Percentiles rank a stretch among this genome's conserved stretches.
These are phyloP conservation scores for Limnephilus marmoratus DNA, from an alignment of 2,888 invertebrate species.

Conservation along the genomic window DNA sequence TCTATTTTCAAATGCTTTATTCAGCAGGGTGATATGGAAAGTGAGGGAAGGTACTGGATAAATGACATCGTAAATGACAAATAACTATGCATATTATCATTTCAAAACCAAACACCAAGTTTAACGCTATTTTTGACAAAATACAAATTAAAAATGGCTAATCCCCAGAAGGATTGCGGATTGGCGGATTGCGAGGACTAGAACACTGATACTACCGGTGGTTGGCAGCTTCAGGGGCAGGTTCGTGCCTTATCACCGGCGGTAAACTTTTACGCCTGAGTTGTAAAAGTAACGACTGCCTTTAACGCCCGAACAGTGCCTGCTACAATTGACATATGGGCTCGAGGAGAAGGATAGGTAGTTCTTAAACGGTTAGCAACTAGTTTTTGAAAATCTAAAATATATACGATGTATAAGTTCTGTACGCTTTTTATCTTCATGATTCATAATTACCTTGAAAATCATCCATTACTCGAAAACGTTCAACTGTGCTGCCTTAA, in stretches of 20 bases:
- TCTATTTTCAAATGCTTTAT: too few species aligned
- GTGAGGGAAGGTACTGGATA: too few species aligned
- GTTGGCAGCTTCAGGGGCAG: background rate
- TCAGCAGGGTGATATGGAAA: too few species aligned
- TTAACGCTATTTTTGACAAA: too few species aligned
- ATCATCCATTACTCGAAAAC: too few species aligned
- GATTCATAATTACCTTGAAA: background rate
- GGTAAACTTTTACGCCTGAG: conserved; percentile 62
- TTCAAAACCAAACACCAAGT: too few species aligned
- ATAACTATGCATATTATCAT: too few species aligned
- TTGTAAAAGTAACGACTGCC: conserved; percentile 62
- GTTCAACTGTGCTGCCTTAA: background rate
- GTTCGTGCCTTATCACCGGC: conserved; percentile 64
- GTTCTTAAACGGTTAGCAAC: conserved; percentile 44
- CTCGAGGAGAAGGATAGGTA: conserved; percentile 11
- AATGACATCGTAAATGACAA: too few species aligned
- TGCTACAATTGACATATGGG: conserved; percentile 63
- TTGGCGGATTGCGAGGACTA: background rate
- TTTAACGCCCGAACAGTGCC: conserved; percentile 61
- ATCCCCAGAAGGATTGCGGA: background rate
- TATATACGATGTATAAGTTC: background rate
- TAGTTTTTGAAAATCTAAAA: background rate
- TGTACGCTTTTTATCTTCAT: too few species aligned
- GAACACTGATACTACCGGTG: background rate
- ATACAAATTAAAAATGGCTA: background rate